These are phyloP conservation scores for Brassicogethes aeneus DNA, from an alignment of 2,888 invertebrate genomes.

Conservation along the genomic window DNA sequence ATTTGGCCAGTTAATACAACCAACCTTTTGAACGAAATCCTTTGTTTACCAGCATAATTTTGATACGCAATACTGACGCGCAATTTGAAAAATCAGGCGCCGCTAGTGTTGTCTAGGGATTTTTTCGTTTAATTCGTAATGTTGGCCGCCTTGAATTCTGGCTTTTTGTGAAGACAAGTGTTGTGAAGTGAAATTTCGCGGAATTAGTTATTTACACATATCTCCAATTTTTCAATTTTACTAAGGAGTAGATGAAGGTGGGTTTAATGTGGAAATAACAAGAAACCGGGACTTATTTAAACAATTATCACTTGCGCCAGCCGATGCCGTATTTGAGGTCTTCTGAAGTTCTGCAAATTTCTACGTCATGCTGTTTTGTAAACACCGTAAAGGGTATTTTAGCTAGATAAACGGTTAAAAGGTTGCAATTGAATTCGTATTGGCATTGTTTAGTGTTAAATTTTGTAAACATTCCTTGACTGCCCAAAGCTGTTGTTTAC, in stretches of 20 bases:
- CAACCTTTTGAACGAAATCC: neutral
- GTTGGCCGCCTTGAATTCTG: constrained; percentile 22
- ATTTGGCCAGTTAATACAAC: no score
- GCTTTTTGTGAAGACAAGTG: constrained; percentile 34
- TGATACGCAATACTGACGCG: neutral
- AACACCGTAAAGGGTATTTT: constrained; percentile 17
- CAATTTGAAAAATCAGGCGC: neutral
- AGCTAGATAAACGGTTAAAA: no score
- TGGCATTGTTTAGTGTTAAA: no score
- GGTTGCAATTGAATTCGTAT: no score
- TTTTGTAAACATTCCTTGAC: no score
- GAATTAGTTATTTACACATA: constrained; percentile 32
- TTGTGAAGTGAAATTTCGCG: constrained; percentile 30
- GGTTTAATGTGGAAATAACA: constrained; percentile 7
- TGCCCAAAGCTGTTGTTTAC: constrained; percentile 21
- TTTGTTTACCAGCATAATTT: neutral
- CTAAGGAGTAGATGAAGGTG: constrained; percentile 40
- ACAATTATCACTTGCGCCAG: neutral
- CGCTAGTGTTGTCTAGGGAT: constrained; percentile 3
- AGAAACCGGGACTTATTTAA: neutral
- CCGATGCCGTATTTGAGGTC: constrained; percentile 13
- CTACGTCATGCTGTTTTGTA: constrained; percentile 27
- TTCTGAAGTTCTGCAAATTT: constrained; percentile 22
- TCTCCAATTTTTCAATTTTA: constrained; percentile 31
- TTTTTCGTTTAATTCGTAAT: constrained; percentile 12